Evolutionary conservation across 1,140 invertebrate species (phyloP).

Genomic region (Heliconius nattereri): DNA sequence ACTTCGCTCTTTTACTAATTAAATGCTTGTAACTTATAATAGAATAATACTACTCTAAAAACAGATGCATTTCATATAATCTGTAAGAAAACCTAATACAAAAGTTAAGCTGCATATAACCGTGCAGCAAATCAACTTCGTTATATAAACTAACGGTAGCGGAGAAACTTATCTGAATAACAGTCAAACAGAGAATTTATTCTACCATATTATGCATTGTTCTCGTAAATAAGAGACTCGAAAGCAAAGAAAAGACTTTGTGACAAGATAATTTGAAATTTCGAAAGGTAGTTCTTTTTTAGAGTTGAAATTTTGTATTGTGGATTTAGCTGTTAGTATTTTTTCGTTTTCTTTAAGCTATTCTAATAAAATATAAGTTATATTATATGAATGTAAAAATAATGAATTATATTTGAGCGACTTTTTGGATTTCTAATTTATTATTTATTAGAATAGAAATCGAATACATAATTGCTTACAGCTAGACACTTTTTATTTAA

Average conservation of each 20-base stretch:
- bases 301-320: background rate
- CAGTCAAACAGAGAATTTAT: conserved; percentile 50
- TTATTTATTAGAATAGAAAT: too few relatives aligned
- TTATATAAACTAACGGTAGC: conserved; percentile 23
- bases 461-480: too few relatives aligned
- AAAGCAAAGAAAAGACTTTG: conserved; percentile 45
- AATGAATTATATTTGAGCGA: too few relatives aligned
- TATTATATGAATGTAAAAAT: too few relatives aligned
- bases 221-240: conserved; percentile 56
- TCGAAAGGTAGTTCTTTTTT: background rate
- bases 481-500: too few relatives aligned
- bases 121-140: conserved; percentile 29
- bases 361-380: too few relatives aligned
- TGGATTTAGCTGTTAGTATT: background rate
- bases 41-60: too few relatives aligned
- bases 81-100: conserved; percentile 19
- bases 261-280: conserved; percentile 52
- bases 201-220: conserved; percentile 51
- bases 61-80: background rate
- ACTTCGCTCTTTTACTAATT: too few relatives aligned
- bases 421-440: too few relatives aligned
- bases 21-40: too few relatives aligned
- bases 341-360: background rate
- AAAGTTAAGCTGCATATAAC: conserved; percentile 28
- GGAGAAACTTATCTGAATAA: conserved; percentile 38